Conservation (phyloP, 53 echinoderm and acorn worm species). For the Mesocentrotus franciscanus region DNA sequence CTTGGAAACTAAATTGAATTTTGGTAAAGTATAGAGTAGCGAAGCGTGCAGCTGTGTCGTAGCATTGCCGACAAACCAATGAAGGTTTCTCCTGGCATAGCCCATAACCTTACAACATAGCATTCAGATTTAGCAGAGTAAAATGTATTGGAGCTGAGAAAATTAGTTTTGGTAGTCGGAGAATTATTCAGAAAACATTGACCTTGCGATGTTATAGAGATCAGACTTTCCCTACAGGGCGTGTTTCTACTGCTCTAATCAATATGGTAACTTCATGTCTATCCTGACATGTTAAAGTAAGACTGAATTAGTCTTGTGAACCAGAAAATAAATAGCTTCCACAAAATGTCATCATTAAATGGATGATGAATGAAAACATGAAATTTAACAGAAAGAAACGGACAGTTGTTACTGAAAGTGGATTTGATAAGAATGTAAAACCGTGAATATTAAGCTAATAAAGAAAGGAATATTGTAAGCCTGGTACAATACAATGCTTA, state of each 20-base stretch:
- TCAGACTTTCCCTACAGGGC: background rate
- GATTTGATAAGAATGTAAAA: too few species aligned
- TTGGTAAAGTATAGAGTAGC: background rate
- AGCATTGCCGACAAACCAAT: background rate
- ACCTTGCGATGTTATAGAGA: conserved; percentile 27
- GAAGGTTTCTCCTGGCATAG: background rate
- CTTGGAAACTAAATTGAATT: conserved; percentile 15
- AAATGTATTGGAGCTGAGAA: conserved; percentile 13
- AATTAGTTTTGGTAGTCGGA: conserved; percentile 3
- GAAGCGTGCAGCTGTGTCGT: background rate
- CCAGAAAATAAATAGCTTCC: too few species aligned
- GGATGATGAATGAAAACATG: too few species aligned
- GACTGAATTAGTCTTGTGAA: background rate
- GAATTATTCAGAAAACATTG: conserved; percentile 38
- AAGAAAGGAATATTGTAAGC: too few species aligned
- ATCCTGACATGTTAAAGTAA: background rate
- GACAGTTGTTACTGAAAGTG: too few species aligned
- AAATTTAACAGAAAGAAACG: too few species aligned
- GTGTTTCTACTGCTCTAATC: background rate
- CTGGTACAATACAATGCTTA: too few species aligned
- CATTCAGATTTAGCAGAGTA: background rate
- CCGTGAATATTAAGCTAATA: too few species aligned
- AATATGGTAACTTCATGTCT: background rate
- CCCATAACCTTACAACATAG: background rate
- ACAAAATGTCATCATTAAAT: too few species aligned